Conservation (phyloP, 2,113 vertebrate species). For the Hemibagrus wyckioides region DNA sequence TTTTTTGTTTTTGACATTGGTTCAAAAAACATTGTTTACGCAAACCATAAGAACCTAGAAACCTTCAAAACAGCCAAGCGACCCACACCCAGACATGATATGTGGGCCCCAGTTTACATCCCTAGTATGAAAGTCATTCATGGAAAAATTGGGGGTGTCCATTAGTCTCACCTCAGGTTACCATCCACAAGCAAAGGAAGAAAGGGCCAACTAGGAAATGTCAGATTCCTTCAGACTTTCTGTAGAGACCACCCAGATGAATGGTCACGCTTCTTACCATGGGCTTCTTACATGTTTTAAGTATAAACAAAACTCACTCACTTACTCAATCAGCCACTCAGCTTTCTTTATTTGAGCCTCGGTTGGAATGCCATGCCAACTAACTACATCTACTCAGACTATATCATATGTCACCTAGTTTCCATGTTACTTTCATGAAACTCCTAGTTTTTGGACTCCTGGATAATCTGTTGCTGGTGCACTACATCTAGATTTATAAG, state of each 20-base stretch:
- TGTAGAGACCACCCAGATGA: background rate
- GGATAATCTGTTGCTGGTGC: background rate
- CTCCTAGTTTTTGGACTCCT: background rate
- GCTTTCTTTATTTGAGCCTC: background rate
- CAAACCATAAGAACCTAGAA: background rate
- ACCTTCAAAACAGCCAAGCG: background rate
- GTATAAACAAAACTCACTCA: background rate
- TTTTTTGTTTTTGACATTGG: background rate
- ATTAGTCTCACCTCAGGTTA: constrained; percentile 12
- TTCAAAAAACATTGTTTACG: background rate
- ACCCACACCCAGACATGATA: background rate
- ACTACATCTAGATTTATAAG: background rate
- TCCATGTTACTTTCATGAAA: background rate
- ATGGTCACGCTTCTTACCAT: background rate
- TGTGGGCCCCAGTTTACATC: background rate
- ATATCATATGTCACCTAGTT: background rate
- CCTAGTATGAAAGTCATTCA: background rate
- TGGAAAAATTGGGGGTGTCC: background rate
- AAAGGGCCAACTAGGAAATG: background rate
- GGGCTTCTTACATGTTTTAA: background rate
- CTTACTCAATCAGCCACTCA: background rate
- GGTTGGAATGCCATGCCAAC: background rate
- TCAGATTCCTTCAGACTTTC: background rate
- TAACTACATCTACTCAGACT: background rate
- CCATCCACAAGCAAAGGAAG: background rate